These are phyloP conservation scores for Hydraecia micacea DNA, from an alignment of 2,888 invertebrate species.

Conservation along the genomic window DNA sequence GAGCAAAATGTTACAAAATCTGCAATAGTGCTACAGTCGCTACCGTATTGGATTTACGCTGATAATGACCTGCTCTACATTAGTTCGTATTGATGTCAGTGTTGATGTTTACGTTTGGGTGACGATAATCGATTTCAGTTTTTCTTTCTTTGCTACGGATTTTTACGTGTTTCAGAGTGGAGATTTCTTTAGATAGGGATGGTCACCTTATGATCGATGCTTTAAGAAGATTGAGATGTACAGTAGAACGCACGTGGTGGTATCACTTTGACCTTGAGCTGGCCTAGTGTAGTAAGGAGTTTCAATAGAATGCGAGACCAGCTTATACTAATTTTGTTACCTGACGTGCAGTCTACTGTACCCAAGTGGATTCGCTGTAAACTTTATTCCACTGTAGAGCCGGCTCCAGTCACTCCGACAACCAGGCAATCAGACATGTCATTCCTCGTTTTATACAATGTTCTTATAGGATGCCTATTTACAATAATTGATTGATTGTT, in stretches of 20 bases:
- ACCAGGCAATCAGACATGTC: neutral
- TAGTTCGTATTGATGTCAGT: slow-evolving; percentile 45
- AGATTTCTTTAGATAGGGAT: neutral
- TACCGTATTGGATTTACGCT: slow-evolving; percentile 54
- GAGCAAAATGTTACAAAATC: slow-evolving; percentile 31
- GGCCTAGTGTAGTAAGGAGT: neutral
- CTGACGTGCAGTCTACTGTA: neutral
- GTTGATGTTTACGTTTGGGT: slow-evolving; percentile 56
- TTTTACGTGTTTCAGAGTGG: neutral
- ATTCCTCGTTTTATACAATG: neutral
- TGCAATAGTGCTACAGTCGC: slow-evolving; percentile 29
- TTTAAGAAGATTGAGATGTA: neutral
- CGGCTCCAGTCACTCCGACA: neutral
- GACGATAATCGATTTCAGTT: slow-evolving; percentile 35
- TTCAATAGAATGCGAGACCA: neutral
- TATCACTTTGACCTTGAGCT: neutral
- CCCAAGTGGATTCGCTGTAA: neutral
- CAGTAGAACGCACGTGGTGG: neutral
- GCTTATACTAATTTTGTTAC: neutral
- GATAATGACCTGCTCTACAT: slow-evolving; percentile 62
- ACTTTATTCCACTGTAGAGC: neutral
- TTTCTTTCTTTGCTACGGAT: neutral
- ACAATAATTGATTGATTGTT: neutral
- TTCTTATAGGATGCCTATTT: neutral
- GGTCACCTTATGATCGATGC: neutral